phyloP scores from a whole-genome alignment of 2,113 vertebrate species.

The Platysteira castanea region DNA sequence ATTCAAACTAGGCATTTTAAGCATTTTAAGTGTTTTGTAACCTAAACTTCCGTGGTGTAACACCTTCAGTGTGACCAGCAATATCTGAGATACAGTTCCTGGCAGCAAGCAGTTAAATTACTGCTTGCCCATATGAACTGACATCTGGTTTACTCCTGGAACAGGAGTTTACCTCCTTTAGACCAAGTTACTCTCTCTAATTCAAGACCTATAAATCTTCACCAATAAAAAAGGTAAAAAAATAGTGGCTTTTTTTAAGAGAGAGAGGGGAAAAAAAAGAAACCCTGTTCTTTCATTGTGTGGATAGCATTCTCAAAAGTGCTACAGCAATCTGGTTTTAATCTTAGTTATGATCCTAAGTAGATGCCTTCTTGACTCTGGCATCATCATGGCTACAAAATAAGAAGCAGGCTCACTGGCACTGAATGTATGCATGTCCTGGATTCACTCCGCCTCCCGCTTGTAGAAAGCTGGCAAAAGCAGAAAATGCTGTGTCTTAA shows the following conservation, averaged over 20 bases:
- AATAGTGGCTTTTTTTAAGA: neutral
- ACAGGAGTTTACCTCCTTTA: neutral
- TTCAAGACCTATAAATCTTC: slow-evolving; percentile 24
- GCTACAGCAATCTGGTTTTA: slow-evolving; percentile 46
- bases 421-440: neutral
- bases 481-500: neutral
- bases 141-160: neutral
- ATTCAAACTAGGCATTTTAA: neutral
- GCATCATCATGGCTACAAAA: slow-evolving; percentile 45
- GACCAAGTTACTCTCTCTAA: neutral
- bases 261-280: neutral
- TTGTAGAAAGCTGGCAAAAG: slow-evolving; percentile 5
- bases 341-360: slow-evolving; percentile 11
- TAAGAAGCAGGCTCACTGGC: slow-evolving; percentile 52
- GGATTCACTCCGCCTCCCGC: neutral
- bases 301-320: neutral
- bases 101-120: neutral
- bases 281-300: neutral
- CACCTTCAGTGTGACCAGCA: neutral
- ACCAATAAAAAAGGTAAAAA: neutral
- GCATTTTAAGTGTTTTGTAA: neutral
- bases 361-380: slow-evolving; percentile 52
- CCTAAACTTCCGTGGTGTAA: neutral
- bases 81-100: neutral
- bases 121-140: neutral